These are phyloP conservation scores for Nothoprocta pentlandii DNA, from an alignment of 2,113 vertebrate genomes.

Conservation along the genomic window DNA sequence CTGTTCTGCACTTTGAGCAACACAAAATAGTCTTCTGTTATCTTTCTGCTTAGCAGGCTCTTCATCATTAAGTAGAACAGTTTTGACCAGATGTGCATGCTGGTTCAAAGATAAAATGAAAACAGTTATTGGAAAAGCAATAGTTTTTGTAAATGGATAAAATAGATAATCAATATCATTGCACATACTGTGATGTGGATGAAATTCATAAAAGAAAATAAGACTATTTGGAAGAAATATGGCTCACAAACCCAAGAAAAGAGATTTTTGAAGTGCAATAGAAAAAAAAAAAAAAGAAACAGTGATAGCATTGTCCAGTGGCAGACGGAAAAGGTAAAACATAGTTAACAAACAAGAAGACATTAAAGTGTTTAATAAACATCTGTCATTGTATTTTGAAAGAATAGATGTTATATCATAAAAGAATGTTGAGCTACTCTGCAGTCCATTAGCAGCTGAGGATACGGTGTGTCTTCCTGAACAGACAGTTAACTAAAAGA, in stretches of 20 bases:
- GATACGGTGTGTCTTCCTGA: neutral
- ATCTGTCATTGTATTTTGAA: neutral
- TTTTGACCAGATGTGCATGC: neutral
- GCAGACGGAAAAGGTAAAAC: neutral
- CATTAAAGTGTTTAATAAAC: neutral
- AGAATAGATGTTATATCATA: neutral
- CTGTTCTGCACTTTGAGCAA: neutral
- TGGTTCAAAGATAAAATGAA: neutral
- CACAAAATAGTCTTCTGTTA: neutral
- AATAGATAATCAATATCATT: neutral
- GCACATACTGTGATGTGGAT: neutral
- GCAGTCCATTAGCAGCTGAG: neutral
- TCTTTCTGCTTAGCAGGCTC: neutral
- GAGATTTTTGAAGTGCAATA: neutral
- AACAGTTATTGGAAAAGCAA: neutral
- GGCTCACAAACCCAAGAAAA: neutral
- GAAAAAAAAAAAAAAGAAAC: fast-evolving
- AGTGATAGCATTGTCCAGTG: neutral
- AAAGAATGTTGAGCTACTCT: neutral
- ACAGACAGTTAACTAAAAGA: neutral
- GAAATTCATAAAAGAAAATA: neutral
- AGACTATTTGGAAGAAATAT: neutral
- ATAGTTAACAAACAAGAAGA: neutral
- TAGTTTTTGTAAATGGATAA: neutral
- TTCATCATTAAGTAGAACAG: neutral